These are phyloP conservation scores for Malurus splendens DNA, from an alignment of 2,797 vertebrate species.

Conservation along the genomic window DNA sequence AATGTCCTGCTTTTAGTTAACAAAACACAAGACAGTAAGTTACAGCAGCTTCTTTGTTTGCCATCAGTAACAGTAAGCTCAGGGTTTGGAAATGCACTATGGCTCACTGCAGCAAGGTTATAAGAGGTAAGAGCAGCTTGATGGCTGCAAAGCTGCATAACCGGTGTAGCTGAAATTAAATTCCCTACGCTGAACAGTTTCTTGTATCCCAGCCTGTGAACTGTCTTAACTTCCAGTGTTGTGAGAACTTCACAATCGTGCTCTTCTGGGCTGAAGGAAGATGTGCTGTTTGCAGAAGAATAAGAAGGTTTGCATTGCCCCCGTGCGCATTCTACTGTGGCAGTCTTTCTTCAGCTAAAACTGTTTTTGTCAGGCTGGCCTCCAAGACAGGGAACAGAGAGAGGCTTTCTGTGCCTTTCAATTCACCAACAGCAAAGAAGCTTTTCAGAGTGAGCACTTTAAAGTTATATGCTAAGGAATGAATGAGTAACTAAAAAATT, in stretches of 20 bases:
- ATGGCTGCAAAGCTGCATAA: neutral
- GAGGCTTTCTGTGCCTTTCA: neutral
- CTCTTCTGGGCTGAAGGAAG: neutral
- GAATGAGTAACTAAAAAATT: neutral
- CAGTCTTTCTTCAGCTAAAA: neutral
- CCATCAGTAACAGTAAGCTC: neutral
- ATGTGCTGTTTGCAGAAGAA: neutral
- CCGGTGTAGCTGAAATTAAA: neutral
- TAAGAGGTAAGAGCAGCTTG: neutral
- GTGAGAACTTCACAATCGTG: neutral
- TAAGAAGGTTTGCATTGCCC: neutral
- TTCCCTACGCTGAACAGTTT: neutral
- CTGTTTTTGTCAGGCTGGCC: neutral
- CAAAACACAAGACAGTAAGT: neutral
- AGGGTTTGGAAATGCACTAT: neutral
- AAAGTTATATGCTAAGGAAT: neutral
- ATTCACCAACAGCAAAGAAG: neutral
- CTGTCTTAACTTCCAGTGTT: neutral
- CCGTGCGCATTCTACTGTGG: neutral
- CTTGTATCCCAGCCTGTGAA: neutral
- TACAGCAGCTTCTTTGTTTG: neutral
- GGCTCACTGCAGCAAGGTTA: neutral
- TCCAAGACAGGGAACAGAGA: neutral
- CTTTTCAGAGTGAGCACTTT: neutral
- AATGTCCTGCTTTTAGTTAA: neutral